Percentiles rank a stretch among this genome's conserved stretches.
Conservation (phyloP, 2,888 invertebrate species). For the Sipunculus nudus region DNA sequence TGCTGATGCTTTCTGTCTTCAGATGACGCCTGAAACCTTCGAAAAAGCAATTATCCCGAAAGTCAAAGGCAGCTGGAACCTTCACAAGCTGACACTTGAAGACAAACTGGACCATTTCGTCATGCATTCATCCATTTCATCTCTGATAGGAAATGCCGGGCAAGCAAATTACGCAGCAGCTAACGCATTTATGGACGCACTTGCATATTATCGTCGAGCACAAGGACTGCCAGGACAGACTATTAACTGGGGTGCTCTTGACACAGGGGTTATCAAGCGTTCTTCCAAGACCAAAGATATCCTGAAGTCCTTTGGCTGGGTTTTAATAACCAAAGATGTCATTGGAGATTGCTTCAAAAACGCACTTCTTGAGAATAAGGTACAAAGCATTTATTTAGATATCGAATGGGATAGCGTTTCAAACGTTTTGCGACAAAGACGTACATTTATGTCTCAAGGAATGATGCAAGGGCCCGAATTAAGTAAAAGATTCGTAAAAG, state of each 20-base stretch:
- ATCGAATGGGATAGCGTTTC: too few relatives aligned
- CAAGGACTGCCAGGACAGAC: conserved; percentile 1
- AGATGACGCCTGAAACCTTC: neutral
- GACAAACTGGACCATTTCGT: neutral
- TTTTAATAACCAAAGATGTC: too few relatives aligned
- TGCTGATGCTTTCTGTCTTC: neutral
- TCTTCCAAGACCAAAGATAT: too few relatives aligned
- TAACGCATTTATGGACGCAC: neutral
- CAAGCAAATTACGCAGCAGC: neutral
- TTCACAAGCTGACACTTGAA: neutral
- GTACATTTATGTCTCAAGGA: too few relatives aligned
- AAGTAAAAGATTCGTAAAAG: too few relatives aligned
- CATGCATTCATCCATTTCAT: neutral
- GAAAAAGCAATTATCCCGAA: neutral
- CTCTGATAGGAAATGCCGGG: neutral
- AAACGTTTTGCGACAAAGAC: too few relatives aligned
- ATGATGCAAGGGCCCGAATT: too few relatives aligned
- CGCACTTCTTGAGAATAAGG: too few relatives aligned
- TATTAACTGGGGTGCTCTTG: neutral
- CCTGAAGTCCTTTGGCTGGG: too few relatives aligned
- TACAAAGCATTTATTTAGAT: too few relatives aligned
- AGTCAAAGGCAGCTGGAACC: neutral
- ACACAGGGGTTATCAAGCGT: too few relatives aligned
- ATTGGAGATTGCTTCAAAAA: too few relatives aligned
- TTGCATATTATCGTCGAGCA: neutral